Base-by-base conservation (phyloP, 2,113 vertebrate genomes). In the Mesocricetus auratus region DNA sequence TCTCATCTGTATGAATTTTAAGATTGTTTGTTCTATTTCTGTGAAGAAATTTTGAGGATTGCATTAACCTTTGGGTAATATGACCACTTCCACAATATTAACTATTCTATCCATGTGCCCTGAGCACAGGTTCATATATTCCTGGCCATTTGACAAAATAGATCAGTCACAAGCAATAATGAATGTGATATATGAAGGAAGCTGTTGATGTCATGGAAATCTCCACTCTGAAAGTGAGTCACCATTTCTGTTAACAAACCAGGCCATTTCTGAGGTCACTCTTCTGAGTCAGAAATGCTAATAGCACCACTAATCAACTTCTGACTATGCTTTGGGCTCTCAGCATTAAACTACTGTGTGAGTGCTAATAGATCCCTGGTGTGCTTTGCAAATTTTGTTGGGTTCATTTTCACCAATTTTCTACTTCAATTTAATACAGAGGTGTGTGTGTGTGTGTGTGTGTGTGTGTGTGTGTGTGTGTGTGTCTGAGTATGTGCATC, bases 401-500 rank as follows among this genome's bases (percentile, higher is more conserved):
- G 82, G 17, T 68, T 68, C 45, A 68, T 68, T 68, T 86, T 24
- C 29, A 86, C 17, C 82, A 47, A 36, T 47, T 66, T 66, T 66
- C 39, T 47, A 24, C 62, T 86, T 86, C 62, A 17, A 68, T 86
- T 50, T 66, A 86, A 66, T 86, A 68, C 36, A 64, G 29, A 66
- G 4, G 15, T 56, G 36, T 26, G 81, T 39, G 56, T 39, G 36
- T 26, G 33, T 82, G 19, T 82, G 36, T 60, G 36, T 81, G 33
- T 24, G 4, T 56, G 31, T 79, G 31, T 12, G 22, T 16, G 21
- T n/a, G 36, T 21, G 29, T 21, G 16, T 56, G 12, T 56, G 50
- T 29, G 12, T 17, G 31, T 53, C 16, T 12, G 17, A 0, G 9
- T 3, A 9, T 3, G 22, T 2, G 2, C 2, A 3, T 60, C 4